Evolutionary conservation across 2,888 invertebrate genomes (phyloP).

Genomic region (Isoperla grammatica): DNA sequence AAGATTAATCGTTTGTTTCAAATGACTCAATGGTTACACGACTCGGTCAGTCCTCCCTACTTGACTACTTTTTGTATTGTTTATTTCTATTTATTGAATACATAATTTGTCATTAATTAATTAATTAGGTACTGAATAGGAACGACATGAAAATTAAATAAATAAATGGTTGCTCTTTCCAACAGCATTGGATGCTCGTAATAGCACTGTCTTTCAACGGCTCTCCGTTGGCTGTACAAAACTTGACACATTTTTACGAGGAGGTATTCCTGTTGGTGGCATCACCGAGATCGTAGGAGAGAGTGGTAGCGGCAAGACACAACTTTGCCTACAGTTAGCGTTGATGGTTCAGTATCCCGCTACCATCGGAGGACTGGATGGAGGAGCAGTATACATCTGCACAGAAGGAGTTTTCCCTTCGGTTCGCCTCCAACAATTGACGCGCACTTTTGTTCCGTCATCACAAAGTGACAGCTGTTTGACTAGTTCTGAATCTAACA

Average conservation of each 20-base stretch:
- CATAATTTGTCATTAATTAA: too few species aligned
- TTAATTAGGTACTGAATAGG: too few species aligned
- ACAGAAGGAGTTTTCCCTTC: conserved; percentile 75
- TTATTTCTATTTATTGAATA: too few species aligned
- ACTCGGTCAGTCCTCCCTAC: too few species aligned
- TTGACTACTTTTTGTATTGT: too few species aligned
- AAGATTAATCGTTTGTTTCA: too few species aligned
- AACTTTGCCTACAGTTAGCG: conserved; percentile 66
- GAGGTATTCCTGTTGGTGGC: conserved; percentile 62
- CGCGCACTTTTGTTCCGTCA: conserved; percentile 11
- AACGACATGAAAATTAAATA: too few species aligned
- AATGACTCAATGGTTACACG: too few species aligned
- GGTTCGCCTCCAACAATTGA: conserved; percentile 49
- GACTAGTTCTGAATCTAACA: too few species aligned
- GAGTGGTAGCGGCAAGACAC: conserved; percentile 78
- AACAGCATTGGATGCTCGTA: not conserved
- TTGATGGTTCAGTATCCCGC: conserved; percentile 56
- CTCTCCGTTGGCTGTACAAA: conserved; percentile 50
- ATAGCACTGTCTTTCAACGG: not conserved
- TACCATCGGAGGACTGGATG: conserved; percentile 49
- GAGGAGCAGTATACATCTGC: conserved; percentile 63
- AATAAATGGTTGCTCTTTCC: too few species aligned
- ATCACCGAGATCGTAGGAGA: conserved; percentile 76
- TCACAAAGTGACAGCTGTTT: conserved; percentile 15
- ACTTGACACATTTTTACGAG: conserved; percentile 56